phyloP scores from a whole-genome alignment of 2,888 invertebrate genomes.

The Ennomos fuscantarius region DNA sequence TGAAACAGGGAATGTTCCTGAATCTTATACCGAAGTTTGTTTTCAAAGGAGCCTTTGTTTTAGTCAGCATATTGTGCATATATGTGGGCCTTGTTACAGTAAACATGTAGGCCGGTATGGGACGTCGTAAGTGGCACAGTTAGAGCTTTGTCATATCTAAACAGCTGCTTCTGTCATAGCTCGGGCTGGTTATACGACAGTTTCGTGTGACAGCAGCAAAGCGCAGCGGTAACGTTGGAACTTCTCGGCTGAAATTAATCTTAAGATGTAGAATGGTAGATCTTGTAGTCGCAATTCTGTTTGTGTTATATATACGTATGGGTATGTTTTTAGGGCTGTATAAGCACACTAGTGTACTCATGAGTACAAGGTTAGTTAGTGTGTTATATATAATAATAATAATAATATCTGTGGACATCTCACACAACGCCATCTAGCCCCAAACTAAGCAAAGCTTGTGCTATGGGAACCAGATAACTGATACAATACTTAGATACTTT shows the following conservation, averaged over 20 bases:
- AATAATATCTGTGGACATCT: no score
- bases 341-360: no score
- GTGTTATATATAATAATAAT: no score
- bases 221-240: conserved; percentile 22
- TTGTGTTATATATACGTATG: no score
- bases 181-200: conserved; percentile 40
- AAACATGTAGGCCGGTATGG: conserved; percentile 50
- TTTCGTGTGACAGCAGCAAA: conserved; percentile 34
- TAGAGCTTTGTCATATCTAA: conserved; percentile 70
- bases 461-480: no score
- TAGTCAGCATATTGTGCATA: conserved; percentile 35
- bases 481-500: no score
- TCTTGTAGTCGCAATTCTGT: no score
- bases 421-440: no score
- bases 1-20: conserved; percentile 18
- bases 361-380: no score
- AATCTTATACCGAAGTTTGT: conserved; percentile 21
- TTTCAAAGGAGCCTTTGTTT: conserved; percentile 29
- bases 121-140: conserved; percentile 64
- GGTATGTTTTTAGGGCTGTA: no score
- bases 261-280: conserved; percentile 2
- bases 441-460: no score
- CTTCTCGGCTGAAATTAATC: conserved; percentile 18
- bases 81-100: conserved; percentile 37
- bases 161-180: conserved; percentile 61